phyloP scores from a whole-genome alignment of 2,113 vertebrate genomes.

The Chelonoidis abingdonii region DNA sequence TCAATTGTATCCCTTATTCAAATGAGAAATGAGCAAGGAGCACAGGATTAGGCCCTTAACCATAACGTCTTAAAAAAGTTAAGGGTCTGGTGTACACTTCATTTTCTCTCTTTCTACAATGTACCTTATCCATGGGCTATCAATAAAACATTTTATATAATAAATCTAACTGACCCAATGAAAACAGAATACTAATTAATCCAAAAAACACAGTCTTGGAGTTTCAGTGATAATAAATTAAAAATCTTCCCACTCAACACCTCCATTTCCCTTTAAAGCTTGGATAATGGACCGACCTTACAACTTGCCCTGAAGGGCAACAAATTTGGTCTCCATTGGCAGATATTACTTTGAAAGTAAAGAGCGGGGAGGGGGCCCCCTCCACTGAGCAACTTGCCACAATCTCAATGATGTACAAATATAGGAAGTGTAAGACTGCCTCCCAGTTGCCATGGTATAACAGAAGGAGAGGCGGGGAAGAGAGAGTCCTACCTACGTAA shows the following conservation, averaged over 20 bases:
- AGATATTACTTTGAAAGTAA: neutral
- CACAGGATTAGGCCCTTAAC: neutral
- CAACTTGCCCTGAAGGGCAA: neutral
- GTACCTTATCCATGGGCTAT: neutral
- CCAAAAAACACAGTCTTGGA: neutral
- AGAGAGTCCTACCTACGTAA: neutral
- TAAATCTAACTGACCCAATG: neutral
- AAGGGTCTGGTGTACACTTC: neutral
- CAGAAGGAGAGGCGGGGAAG: neutral
- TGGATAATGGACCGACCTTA: neutral
- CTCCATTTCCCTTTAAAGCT: neutral
- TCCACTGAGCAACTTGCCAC: neutral
- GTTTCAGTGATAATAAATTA: neutral
- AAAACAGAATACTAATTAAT: neutral
- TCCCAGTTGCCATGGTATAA: neutral
- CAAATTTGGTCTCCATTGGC: neutral
- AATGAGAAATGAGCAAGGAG: neutral
- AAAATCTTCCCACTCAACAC: neutral
- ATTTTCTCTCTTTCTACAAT: neutral
- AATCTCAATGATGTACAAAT: neutral
- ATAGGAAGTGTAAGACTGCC: neutral
- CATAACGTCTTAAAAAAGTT: neutral
- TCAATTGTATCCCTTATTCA: neutral
- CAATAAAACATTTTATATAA: neutral
- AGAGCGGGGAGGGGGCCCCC: too few relatives aligned